A percentile compares a stretch with the other conserved stretches of the same genome.
Evolutionary conservation across 2,113 vertebrate genomes (phyloP).

Genomic region (Zootoca vivipara): DNA sequence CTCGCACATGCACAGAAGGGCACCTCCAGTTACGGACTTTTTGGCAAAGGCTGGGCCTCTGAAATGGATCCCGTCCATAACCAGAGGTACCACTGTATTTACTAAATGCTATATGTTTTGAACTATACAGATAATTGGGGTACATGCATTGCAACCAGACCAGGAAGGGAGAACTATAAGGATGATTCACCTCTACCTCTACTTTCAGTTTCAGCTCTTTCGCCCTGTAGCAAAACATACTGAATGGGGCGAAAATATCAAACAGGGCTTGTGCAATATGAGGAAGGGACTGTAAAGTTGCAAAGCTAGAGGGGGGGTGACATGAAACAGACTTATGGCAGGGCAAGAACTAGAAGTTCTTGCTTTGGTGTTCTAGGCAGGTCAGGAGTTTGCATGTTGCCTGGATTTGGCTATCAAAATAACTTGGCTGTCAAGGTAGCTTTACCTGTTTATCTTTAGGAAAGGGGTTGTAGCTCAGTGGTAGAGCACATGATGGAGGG

Average conservation of each 20-base stretch:
- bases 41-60: too few relatives aligned
- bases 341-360: background rate
- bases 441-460: background rate
- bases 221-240: background rate
- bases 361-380: background rate
- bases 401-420: background rate
- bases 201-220: background rate
- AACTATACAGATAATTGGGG: background rate
- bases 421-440: background rate
- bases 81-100: background rate
- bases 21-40: too few relatives aligned
- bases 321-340: background rate
- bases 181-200: background rate
- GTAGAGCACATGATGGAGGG: too few relatives aligned
- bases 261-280: background rate
- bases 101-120: background rate
- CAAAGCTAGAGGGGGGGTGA: background rate
- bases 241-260: background rate
- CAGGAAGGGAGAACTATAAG: background rate
- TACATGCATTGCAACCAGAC: background rate
- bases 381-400: background rate
- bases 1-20: too few relatives aligned
- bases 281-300: background rate
- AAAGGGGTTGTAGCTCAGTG: too few relatives aligned
- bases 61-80: too few relatives aligned